A percentile compares a stretch with the other conserved stretches of the same genome.
These are phyloP conservation scores for Tangara arthus DNA, from an alignment of 2,797 vertebrate species.

Conservation along the genomic window DNA sequence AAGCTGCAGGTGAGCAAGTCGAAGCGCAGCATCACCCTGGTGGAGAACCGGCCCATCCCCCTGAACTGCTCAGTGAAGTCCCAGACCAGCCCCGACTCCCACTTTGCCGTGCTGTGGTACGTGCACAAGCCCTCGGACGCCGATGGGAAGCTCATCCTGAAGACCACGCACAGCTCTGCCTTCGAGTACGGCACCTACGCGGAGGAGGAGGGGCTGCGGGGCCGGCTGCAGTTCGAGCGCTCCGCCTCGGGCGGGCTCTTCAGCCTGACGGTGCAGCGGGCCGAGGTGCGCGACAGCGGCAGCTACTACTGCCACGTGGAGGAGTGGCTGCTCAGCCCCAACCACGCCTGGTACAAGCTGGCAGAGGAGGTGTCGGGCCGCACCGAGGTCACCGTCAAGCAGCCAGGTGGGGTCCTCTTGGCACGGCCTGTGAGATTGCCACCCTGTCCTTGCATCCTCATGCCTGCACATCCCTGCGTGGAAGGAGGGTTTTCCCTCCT, in stretches of 20 bases:
- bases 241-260: constrained; percentile 70
- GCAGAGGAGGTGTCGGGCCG: constrained; percentile 89
- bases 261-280: constrained; percentile 88
- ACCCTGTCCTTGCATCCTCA: not conserved
- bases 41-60: constrained; percentile 89
- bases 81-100: constrained; percentile 89
- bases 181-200: constrained; percentile 91
- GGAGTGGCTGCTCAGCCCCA: constrained; percentile 94
- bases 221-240: constrained; percentile 88
- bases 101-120: constrained; percentile 92
- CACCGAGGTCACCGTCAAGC: constrained; percentile 86
- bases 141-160: constrained; percentile 90
- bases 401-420: constrained; percentile 77
- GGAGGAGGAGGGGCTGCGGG: constrained; percentile 87
- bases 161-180: constrained; percentile 85
- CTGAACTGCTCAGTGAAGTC: constrained; percentile 90
- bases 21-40: constrained; percentile 86
- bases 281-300: constrained; percentile 88
- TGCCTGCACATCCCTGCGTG: rapidly evolving
- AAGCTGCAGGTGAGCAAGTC: constrained; percentile 90
- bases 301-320: constrained; percentile 97
- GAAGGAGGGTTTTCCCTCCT: not conserved
- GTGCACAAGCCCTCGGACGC: constrained; percentile 84
- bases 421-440: rapidly evolving
- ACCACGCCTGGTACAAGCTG: constrained; percentile 92